Evolutionary conservation across 2,888 invertebrate species (phyloP), one percentile per base, ranked within the genome.

Genomic region (Caenorhabditis sp.): DNA sequence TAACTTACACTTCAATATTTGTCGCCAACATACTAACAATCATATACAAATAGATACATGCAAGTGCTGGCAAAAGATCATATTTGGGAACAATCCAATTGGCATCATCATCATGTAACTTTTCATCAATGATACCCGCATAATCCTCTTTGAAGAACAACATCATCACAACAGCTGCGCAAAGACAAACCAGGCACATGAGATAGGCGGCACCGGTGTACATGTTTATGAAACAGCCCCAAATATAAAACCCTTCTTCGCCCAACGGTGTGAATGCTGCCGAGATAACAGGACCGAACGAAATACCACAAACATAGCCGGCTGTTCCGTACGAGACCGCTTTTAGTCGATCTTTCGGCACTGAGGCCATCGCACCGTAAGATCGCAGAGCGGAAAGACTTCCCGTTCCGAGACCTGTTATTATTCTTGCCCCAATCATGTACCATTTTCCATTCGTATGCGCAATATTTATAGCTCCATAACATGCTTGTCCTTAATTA

Each of bases 21-120:
- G 78, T 80, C 2, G 80, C 71, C 10, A 78, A 75, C 78, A 77
- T 80, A 49, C 68, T 76, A 27, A 74, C 72, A 61, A 77, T 66
- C 65, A 79, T 70, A 66, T 78, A 82, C 43, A 82, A 60, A 60
- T 78, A 82, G 36, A 82, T 76, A 43, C 79, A 79, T 37, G 80
- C 65, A 1, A 77, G 55, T 5, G 79, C 81, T 14, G 81, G 77
- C 10, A 69, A 36, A n/a, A 67, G 19, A 54, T 82, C 81, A 59
- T 59, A 80, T 31, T 78, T 79, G 0, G 81, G 81, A 5, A 81
- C 70, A 19, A 76, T 66, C 17, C 31, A 27, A 8, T 17, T 27
- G 21, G 49, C 60, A 69, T 66, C 19, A 24, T 68, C 54, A 31
- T 69, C 71, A 51, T 75, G 61, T 17, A 55, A 50, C 21, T 78